Evolutionary conservation across 1,140 invertebrate genomes (phyloP).

Genomic region (Reticulitermes speratus): DNA sequence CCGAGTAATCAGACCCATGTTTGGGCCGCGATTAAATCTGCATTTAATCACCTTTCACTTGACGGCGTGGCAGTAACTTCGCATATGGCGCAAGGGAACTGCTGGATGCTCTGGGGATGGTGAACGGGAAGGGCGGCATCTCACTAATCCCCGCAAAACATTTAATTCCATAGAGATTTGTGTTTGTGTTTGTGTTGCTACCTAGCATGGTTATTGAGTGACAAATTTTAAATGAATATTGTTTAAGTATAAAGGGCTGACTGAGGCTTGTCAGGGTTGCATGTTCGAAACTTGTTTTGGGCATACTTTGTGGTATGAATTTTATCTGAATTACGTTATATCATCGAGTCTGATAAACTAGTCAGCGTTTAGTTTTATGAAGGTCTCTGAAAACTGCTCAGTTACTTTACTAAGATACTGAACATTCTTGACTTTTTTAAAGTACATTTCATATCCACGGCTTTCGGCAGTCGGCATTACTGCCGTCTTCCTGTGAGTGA

Average conservation of each 20-base stretch:
- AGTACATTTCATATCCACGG: too few relatives aligned
- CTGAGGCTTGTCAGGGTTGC: too few relatives aligned
- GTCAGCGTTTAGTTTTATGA: too few relatives aligned
- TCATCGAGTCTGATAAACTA: too few relatives aligned
- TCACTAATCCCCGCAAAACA: not conserved
- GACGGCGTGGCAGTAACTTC: not conserved
- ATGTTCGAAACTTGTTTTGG: too few relatives aligned
- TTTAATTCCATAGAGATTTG: conserved; percentile 13
- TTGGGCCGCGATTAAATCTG: conserved; percentile 29
- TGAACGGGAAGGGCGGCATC: not conserved
- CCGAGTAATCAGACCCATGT: conserved; percentile 26
- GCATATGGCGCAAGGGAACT: conserved; percentile 18
- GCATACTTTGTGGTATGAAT: too few relatives aligned
- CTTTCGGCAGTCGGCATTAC: too few relatives aligned
- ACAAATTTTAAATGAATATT: not conserved
- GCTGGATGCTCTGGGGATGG: not conserved
- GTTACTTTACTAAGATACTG: too few relatives aligned
- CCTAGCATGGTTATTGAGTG: not conserved
- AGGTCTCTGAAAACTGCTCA: too few relatives aligned
- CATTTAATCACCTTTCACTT: conserved; percentile 29
- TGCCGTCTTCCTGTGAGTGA: too few relatives aligned
- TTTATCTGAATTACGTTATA: too few relatives aligned
- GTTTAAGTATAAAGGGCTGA: not conserved
- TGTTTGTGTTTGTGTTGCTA: conserved; percentile 2
- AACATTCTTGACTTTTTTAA: too few relatives aligned